These are phyloP conservation scores for Neoseiulus cucumeris DNA, from an alignment of 1,140 invertebrate genomes.

Conservation along the genomic window DNA sequence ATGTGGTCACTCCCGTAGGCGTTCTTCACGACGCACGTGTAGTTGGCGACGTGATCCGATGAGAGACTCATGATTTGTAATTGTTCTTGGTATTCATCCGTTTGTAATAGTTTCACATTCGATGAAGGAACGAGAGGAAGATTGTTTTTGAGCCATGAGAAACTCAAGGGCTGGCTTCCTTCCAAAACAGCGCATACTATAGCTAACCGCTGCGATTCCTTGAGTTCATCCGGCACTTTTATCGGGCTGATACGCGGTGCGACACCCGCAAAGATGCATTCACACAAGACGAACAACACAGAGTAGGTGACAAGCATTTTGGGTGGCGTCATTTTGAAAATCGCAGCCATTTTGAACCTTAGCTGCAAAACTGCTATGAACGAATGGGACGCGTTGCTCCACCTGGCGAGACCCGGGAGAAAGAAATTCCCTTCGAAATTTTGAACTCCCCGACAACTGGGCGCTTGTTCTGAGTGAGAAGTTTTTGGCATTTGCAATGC, in stretches of 20 bases:
- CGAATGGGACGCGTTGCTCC: neutral
- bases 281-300: no score
- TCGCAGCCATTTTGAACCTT: neutral
- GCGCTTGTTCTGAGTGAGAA: no score
- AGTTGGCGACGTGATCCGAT: slow-evolving; percentile 43
- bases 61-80: slow-evolving; percentile 27
- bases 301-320: no score
- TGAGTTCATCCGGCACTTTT: neutral
- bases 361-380: neutral
- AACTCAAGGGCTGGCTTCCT: slow-evolving; percentile 1
- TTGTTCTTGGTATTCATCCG: slow-evolving; percentile 11
- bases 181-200: neutral
- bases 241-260: neutral
- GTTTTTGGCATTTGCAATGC: no score
- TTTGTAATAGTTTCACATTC: neutral
- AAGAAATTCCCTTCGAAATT: neutral
- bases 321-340: neutral
- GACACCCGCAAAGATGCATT: neutral
- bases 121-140: neutral
- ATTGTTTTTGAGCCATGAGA: slow-evolving; percentile 13
- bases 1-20: slow-evolving; percentile 36
- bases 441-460: no score
- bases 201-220: neutral
- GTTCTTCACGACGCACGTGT: slow-evolving; percentile 51
- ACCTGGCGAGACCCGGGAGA: neutral